Conservation (phyloP, 2,113 vertebrate genomes). For the Gobiocypris rarus region DNA sequence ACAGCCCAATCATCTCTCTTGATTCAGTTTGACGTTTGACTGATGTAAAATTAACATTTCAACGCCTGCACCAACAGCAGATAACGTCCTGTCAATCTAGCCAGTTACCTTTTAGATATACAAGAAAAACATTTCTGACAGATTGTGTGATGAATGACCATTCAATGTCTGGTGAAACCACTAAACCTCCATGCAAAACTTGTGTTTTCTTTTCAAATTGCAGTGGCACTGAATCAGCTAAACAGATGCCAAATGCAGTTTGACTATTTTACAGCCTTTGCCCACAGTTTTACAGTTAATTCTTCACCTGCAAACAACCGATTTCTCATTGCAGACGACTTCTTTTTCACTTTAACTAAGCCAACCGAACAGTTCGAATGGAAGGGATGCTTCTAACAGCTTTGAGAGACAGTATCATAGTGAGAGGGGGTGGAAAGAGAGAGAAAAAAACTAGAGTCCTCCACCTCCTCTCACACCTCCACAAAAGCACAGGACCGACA, state of each 20-base stretch:
- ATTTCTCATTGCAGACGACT: neutral
- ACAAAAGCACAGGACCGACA: conserved; percentile 56
- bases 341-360: neutral
- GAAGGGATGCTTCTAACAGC: neutral
- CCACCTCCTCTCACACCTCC: conserved; percentile 57
- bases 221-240: conserved; percentile 14
- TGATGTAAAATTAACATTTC: conserved; percentile 44
- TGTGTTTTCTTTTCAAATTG: neutral
- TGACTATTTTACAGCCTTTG: neutral
- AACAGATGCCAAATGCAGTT: neutral
- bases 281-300: neutral
- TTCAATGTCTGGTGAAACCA: neutral
- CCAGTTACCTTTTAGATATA: neutral
- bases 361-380: neutral
- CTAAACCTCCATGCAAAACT: neutral
- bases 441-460: conserved; percentile 29
- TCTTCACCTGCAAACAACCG: neutral
- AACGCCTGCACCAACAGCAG: neutral
- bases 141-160: neutral
- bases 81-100: conserved; percentile 29
- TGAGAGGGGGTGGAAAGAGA: conserved; percentile 31
- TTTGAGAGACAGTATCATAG: neutral
- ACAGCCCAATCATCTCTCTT: conserved; percentile 48
- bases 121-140: neutral
- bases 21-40: conserved; percentile 37